A percentile compares a stretch with the other conserved stretches of the same genome.
These are phyloP conservation scores for Paramormyrops hopkinsi DNA, from an alignment of 2,797 vertebrate genomes.

Conservation along the genomic window DNA sequence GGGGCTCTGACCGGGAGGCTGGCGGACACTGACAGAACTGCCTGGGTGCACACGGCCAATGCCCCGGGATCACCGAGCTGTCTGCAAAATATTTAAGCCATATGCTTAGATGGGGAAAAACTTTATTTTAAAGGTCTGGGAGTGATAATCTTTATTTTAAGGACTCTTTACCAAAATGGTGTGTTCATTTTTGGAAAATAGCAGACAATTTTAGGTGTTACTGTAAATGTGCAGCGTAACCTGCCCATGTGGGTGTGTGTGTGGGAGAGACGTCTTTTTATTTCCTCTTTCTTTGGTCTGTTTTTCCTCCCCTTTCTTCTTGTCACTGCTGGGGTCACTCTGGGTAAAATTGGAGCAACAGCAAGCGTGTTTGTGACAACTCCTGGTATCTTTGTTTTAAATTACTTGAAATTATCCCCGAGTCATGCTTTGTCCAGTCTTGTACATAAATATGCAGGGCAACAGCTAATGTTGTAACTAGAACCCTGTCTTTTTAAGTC, in stretches of 20 bases:
- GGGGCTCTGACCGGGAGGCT: background rate
- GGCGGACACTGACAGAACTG: constrained; percentile 24
- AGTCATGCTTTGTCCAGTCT: constrained; percentile 54
- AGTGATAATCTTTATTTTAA: constrained; percentile 27
- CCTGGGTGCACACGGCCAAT: constrained; percentile 36
- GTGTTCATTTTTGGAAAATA: constrained; percentile 51
- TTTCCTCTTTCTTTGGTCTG: background rate
- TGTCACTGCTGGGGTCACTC: constrained; percentile 49
- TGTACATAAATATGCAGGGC: constrained; percentile 60
- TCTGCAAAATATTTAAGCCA: constrained; percentile 70
- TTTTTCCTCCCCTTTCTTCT: constrained; percentile 27
- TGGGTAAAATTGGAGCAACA: constrained; percentile 47
- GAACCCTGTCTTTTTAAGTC: constrained; percentile 38
- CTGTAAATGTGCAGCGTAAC: constrained; percentile 73
- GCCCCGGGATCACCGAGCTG: constrained; percentile 38
- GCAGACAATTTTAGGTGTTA: constrained; percentile 61
- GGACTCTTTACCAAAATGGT: constrained; percentile 49
- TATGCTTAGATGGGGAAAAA: constrained; percentile 53
- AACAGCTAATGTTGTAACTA: constrained; percentile 43
- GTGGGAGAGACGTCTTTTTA: background rate
- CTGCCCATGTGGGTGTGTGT: constrained; percentile 58
- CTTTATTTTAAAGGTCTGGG: constrained; percentile 33
- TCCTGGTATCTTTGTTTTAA: constrained; percentile 51
- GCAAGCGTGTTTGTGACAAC: constrained; percentile 46
- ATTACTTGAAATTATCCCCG: constrained; percentile 46